phyloP scores from a whole-genome alignment of 2,888 invertebrate genomes.

The Xylota segnis region DNA sequence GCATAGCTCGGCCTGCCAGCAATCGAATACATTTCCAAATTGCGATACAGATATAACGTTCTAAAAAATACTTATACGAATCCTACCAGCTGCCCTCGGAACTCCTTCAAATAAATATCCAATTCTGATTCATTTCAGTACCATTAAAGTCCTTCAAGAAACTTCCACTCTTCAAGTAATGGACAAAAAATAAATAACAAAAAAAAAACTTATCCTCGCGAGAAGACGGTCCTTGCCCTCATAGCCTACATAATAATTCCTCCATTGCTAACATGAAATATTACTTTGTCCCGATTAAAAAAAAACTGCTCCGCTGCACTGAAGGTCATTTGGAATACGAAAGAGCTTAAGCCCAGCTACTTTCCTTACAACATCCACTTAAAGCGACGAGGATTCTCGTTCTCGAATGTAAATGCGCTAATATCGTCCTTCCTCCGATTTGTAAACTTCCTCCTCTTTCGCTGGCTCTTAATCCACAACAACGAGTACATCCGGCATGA shows the following conservation, averaged over 20 bases:
- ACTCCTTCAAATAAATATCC: too few relatives aligned
- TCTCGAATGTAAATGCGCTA: constrained; percentile 31
- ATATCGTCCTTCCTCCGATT: constrained; percentile 48
- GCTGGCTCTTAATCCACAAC: constrained; percentile 28
- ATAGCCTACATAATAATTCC: constrained; percentile 16
- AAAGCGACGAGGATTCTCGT: constrained; percentile 5
- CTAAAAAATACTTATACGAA: too few relatives aligned
- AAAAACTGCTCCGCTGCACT: background rate
- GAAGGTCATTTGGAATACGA: constrained; percentile 1
- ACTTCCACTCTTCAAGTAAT: too few relatives aligned
- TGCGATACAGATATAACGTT: too few relatives aligned
- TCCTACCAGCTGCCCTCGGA: too few relatives aligned
- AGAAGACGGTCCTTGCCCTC: background rate
- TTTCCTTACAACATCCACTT: constrained; percentile 6
- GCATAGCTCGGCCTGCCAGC: too few relatives aligned
- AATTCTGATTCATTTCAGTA: too few relatives aligned
- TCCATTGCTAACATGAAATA: constrained; percentile 2
- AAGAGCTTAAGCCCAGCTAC: background rate
- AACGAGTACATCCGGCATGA: constrained; percentile 35
- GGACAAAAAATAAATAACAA: too few relatives aligned
- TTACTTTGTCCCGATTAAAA: background rate
- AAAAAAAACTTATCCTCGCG: background rate
- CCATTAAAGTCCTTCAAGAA: too few relatives aligned
- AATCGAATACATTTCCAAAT: too few relatives aligned
- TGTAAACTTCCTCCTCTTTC: constrained; percentile 13